Conservation (phyloP, 2,888 invertebrate species). For the Cephus pulcher region DNA sequence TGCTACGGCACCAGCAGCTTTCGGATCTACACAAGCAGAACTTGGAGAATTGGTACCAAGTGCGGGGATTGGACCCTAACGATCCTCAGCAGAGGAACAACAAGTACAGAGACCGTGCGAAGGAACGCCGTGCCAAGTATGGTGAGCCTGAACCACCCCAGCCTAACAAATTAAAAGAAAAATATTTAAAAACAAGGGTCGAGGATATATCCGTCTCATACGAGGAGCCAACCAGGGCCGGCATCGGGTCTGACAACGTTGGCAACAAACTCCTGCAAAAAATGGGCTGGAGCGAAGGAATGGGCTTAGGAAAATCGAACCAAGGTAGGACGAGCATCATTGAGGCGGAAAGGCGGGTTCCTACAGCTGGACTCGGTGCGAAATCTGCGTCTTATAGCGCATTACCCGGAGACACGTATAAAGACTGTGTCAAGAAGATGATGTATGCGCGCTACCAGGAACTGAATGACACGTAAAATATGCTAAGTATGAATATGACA, state of each 20-base stretch:
- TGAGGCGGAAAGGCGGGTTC: conserved; percentile 73
- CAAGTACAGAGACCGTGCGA: conserved; percentile 93
- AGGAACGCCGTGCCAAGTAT: conserved; percentile 93
- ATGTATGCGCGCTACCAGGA: conserved; percentile 91
- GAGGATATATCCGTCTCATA: conserved; percentile 65
- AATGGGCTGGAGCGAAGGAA: conserved; percentile 99
- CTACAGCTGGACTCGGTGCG: conserved; percentile 88
- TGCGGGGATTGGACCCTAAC: conserved; percentile 66
- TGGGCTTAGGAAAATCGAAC: conserved; percentile 92
- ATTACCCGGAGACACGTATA: conserved; percentile 86
- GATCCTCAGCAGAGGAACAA: conserved; percentile 66
- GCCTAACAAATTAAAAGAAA: conserved; percentile 79
- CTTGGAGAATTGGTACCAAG: conserved; percentile 71
- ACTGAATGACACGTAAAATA: conserved; percentile 71
- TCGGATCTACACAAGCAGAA: conserved; percentile 96
- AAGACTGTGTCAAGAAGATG: conserved; percentile 90
- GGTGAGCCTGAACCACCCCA: conserved; percentile 87
- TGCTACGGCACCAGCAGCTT: conserved; percentile 90
- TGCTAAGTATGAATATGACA: neutral
- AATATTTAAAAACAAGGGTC: conserved; percentile 74
- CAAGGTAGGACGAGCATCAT: conserved; percentile 95
- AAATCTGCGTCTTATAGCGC: conserved; percentile 82
- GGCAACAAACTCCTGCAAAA: conserved; percentile 96
- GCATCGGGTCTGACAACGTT: conserved; percentile 89
- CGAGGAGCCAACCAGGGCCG: conserved; percentile 73